Conservation (phyloP, 2,797 vertebrate genomes). For the Lutjanus campechanus region DNA sequence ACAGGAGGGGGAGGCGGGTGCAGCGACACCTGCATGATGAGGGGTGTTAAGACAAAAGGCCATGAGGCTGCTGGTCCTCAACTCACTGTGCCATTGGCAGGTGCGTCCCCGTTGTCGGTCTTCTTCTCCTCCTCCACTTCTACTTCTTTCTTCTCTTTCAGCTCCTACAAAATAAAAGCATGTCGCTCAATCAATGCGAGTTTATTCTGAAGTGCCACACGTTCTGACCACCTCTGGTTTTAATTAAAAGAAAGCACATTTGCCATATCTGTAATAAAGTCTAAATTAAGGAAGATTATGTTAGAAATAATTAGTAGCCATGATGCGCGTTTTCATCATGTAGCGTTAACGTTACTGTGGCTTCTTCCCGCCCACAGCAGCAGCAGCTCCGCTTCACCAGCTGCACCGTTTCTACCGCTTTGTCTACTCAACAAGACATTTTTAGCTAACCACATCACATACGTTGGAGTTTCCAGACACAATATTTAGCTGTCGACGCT, state of each 20-base stretch:
- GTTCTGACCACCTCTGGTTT: not conserved
- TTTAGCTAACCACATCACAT: constrained; percentile 30
- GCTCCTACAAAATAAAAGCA: constrained; percentile 83
- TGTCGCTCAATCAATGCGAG: not conserved
- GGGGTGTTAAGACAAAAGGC: constrained; percentile 84
- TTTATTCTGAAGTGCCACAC: constrained; percentile 26
- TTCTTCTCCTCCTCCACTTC: constrained; percentile 76
- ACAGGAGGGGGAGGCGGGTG: constrained; percentile 69
- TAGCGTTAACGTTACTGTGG: constrained; percentile 42
- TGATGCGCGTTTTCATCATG: constrained; percentile 13
- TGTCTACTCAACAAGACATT: constrained; percentile 63
- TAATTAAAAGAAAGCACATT: not conserved
- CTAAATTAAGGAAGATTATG: not conserved
- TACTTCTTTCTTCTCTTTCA: constrained; percentile 91
- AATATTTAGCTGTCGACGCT: not conserved
- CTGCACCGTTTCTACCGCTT: constrained; percentile 70
- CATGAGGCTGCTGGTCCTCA: constrained; percentile 75
- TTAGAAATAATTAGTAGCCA: not conserved
- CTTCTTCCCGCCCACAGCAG: constrained; percentile 84
- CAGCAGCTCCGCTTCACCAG: constrained; percentile 69
- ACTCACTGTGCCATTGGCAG: constrained; percentile 90
- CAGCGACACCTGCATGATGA: constrained; percentile 86
- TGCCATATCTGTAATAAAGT: not conserved
- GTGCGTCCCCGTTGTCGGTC: constrained; percentile 86
- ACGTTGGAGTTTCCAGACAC: not conserved